Evolutionary conservation across 2,113 vertebrate species (phyloP), one percentile per base, ranked within the genome.

Genomic region (Mirounga angustirostris): DNA sequence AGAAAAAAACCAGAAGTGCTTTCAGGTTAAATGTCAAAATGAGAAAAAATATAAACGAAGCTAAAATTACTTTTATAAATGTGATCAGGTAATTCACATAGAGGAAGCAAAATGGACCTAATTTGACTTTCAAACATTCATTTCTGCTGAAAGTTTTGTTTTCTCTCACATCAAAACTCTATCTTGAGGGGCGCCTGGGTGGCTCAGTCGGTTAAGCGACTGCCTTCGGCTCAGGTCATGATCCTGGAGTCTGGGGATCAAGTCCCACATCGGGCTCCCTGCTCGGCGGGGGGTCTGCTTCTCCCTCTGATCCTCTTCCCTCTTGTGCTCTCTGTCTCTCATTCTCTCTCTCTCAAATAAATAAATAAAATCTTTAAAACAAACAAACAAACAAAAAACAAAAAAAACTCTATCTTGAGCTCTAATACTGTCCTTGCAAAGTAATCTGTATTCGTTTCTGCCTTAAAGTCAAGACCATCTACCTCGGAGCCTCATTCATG

Each of bases 11-110:
- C 14, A 7, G 22, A 90, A 63, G 22, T 78, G 26, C 43, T 95
- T 33, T 95, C 33, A 67, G 78, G 30, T 83, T 95, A 95, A 95
- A 91, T 86, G 54, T 74, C 43, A 95, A 95, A 89, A 81, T 52
- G 58, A 85, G 61, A 76, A 97, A 86, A 79, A 85, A 91, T 40
- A 82, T 63, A 79, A 95, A 52, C 14, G 56, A 46, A 95, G 36
- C n/a, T 63, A 91, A 67, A 95, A 67, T 87, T 54, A n/a, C 19
- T 94, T 95, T 69, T 92, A 12, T 92, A 94, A 78, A 87, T 89
- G 59, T 69, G 40, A 92, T n/a, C 73, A 95, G 18, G 58, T 87
- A 94, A 78, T 43, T 78, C 30, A 86, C 14, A 80, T 67, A 9
- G 50, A 79, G 46, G 16, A 89, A 73, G 58, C 61, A 76, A 76